Conservation (phyloP, 2,797 vertebrate species). For the Myoxocephalus aenaeus region DNA sequence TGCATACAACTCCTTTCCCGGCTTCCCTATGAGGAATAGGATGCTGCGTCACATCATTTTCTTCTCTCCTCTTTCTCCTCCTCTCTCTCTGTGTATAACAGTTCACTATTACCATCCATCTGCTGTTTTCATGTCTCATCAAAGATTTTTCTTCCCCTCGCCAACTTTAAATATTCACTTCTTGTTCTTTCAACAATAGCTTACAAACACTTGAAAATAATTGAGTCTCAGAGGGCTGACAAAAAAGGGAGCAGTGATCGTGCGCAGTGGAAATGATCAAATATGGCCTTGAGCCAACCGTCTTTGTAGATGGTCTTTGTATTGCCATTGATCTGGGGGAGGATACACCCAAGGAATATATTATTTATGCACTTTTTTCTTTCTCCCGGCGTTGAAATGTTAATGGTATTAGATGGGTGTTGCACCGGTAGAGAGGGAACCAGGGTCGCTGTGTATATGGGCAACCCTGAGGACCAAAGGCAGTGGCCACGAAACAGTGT, state of each 20-base stretch:
- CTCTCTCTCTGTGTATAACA: constrained; percentile 57
- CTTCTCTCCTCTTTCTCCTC: constrained; percentile 32
- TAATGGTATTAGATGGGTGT: constrained; percentile 76
- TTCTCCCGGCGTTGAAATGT: constrained; percentile 64
- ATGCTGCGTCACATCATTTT: constrained; percentile 52
- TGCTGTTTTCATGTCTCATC: constrained; percentile 78
- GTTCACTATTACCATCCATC: constrained; percentile 75
- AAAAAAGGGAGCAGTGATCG: constrained; percentile 71
- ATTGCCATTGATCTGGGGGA: constrained; percentile 84
- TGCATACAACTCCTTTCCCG: constrained; percentile 45
- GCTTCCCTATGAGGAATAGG: constrained; percentile 50
- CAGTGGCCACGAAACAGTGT: constrained; percentile 44
- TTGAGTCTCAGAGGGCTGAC: constrained; percentile 81
- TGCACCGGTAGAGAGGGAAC: constrained; percentile 62
- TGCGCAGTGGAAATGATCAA: constrained; percentile 83
- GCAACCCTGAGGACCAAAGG: constrained; percentile 58
- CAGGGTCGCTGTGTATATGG: constrained; percentile 32
- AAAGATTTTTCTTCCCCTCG: constrained; percentile 70
- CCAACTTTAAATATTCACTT: constrained; percentile 79
- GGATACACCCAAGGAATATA: constrained; percentile 81
- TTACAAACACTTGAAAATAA: constrained; percentile 87
- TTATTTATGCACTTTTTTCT: constrained; percentile 77
- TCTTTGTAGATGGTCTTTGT: constrained; percentile 86
- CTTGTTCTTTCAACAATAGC: constrained; percentile 83
- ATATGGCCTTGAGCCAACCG: constrained; percentile 85